Percentiles rank a stretch among this genome's conserved stretches.
Evolutionary conservation across 37 sponge, comb jelly and placozoan genomes (phyloP).

Genomic region (Trichoplax adhaerens): DNA sequence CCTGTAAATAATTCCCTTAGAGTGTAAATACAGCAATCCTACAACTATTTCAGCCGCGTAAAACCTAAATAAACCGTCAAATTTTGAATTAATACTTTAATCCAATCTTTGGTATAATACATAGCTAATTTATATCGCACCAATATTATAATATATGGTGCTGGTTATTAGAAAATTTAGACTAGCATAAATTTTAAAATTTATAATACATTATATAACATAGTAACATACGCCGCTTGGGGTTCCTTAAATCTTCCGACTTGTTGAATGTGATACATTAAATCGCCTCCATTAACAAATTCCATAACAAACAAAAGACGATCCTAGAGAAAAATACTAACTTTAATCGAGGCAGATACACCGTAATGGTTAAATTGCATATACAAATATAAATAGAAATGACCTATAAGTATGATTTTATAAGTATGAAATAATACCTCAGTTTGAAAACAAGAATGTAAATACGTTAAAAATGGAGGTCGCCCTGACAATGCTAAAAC

Average conservation of each 20-base stretch:
- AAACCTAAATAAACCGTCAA: slow-evolving; percentile 29
- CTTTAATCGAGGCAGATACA: too few species aligned
- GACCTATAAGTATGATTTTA: too few species aligned
- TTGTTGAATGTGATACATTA: slow-evolving; percentile 91
- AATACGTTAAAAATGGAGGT: slow-evolving; percentile 71
- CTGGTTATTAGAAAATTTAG: too few species aligned
- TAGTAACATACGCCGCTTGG: slow-evolving; percentile 29
- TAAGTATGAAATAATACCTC: slow-evolving; percentile 8
- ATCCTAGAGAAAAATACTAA: slow-evolving; percentile 18
- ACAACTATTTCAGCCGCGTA: slow-evolving; percentile 83
- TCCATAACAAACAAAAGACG: slow-evolving; percentile 96
- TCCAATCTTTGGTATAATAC: too few species aligned
- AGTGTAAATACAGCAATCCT: slow-evolving; percentile 63
- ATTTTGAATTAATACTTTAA: too few species aligned
- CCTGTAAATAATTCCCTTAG: slow-evolving; percentile 37
- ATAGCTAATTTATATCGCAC: too few species aligned
- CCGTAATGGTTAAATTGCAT: neutral
- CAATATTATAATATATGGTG: too few species aligned
- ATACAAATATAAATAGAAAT: neutral
- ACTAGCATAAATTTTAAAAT: neutral
- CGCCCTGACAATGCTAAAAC: slow-evolving; percentile 73
- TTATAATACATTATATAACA: neutral
- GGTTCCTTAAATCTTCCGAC: slow-evolving; percentile 66
- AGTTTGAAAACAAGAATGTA: slow-evolving; percentile 94
- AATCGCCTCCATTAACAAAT: slow-evolving; percentile 80